These are phyloP conservation scores for Ctena decussata DNA, from an alignment of 2,888 invertebrate species.

Conservation along the genomic window DNA sequence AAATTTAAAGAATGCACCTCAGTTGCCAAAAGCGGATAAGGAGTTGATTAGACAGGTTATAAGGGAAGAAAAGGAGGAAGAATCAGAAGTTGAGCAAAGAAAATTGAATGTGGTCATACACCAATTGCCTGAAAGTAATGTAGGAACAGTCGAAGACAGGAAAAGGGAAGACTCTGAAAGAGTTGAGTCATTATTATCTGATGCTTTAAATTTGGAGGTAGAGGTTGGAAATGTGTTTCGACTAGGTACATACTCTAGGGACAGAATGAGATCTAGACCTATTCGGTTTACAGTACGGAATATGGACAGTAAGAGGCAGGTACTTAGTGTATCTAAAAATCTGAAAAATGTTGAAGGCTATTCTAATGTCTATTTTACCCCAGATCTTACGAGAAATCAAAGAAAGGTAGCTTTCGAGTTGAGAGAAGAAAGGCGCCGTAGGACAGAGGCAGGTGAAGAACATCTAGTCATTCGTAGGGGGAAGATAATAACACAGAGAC, in stretches of 20 bases:
- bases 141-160: neutral
- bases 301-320: neutral
- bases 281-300: neutral
- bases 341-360: neutral
- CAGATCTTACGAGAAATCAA: constrained; percentile 9
- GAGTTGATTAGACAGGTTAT: neutral
- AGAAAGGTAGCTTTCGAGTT: constrained; percentile 12
- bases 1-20: neutral
- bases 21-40: neutral
- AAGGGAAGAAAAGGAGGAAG: neutral
- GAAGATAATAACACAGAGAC: neutral
- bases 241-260: neutral
- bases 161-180: neutral
- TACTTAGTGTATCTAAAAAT: neutral
- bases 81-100: neutral
- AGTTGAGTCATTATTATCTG: neutral
- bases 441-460: constrained; percentile 1
- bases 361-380: constrained; percentile 24
- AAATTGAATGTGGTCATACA: neutral
- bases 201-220: neutral
- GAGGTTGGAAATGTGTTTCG: neutral
- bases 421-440: constrained; percentile 3
- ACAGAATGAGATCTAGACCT: neutral
- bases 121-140: neutral
- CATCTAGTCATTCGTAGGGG: neutral